Conservation (phyloP, 2,113 vertebrate species). For the Muntiacus muntjak region DNA sequence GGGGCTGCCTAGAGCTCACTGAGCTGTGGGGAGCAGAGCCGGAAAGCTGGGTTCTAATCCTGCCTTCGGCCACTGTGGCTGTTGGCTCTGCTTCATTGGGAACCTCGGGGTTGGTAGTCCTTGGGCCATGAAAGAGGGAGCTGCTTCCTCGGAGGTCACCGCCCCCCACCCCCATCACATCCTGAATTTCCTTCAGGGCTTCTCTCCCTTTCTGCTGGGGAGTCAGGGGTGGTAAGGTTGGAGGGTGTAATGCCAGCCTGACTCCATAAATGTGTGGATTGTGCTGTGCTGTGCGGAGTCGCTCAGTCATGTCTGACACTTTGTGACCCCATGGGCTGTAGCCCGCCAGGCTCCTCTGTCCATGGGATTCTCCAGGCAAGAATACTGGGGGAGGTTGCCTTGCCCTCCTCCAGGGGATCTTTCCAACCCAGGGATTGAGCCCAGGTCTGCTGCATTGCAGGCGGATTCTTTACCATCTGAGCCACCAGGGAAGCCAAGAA, state of each 20-base stretch:
- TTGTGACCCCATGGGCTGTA: not conserved
- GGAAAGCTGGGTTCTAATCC: not conserved
- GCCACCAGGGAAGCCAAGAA: not conserved
- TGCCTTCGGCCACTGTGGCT: accelerated
- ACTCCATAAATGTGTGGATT: not conserved
- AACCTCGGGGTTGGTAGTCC: not conserved
- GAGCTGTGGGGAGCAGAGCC: not conserved
- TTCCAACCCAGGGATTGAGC: not conserved
- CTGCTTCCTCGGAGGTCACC: accelerated
- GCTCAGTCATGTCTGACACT: not conserved
- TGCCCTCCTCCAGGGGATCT: not conserved
- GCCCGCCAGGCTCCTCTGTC: not conserved
- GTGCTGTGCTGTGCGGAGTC: not conserved
- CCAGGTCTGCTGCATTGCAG: not conserved
- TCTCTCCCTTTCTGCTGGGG: not conserved
- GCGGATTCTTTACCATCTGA: not conserved
- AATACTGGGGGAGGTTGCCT: not conserved
- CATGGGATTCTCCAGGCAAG: not conserved
- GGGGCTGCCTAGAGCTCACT: not conserved
- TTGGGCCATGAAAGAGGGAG: not conserved
- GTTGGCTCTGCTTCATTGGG: not conserved
- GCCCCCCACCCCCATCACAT: accelerated
- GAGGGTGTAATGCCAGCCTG: not conserved
- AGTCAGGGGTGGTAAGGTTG: not conserved
- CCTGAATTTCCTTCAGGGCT: not conserved